Evolutionary conservation across 1,140 invertebrate genomes (phyloP), one percentile per base, ranked within the genome.

Genomic region (Penaeus chinensis): DNA sequence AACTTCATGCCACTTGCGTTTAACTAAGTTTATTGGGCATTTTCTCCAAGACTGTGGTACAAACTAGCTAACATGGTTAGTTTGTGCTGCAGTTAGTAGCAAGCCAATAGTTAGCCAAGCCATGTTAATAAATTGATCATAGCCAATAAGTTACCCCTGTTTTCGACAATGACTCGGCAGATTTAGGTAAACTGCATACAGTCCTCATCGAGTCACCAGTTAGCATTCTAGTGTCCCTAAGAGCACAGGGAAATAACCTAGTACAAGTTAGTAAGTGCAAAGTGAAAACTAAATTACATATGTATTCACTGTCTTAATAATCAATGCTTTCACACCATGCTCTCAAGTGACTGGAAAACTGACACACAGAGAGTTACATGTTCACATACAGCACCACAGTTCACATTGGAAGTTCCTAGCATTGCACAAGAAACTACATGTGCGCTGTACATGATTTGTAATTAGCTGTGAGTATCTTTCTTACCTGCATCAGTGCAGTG

Each of bases 11-110:
- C 82, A 87, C 87, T 88, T 80, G 77, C 86, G 91, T 93, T 93
- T 92, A 93, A 93, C 92, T 92, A 92, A 93, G 92, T 93, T 94
- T 93, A 94, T 94, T 94, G 93, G 93, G 93, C 93, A 93, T 93
- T 93, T 92, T 88, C 80, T 84, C 82, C 82, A 88, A 78, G 82
- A 77, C 85, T 87, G 85, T 87, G 85, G 80, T 87, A 88, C 87
- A 88, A 88, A 88, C 87, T 88, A 88, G 81, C 87, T 84, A 88
- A 84, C 87, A 84, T 84, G 62, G 87, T 88, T 88, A 84, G 87
- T 88, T 88, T 84, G 87, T 88, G 85, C 85, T 87, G 85, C 85
- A 87, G 85, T 87, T 87, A 87, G 69, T 87, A 87, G 69, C 65
- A 87, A 82, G 80, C 66, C 60, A 84, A 71, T 54, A 74, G 54